Conservation (phyloP, 2,888 invertebrate genomes). For the Cordilura impudica region DNA sequence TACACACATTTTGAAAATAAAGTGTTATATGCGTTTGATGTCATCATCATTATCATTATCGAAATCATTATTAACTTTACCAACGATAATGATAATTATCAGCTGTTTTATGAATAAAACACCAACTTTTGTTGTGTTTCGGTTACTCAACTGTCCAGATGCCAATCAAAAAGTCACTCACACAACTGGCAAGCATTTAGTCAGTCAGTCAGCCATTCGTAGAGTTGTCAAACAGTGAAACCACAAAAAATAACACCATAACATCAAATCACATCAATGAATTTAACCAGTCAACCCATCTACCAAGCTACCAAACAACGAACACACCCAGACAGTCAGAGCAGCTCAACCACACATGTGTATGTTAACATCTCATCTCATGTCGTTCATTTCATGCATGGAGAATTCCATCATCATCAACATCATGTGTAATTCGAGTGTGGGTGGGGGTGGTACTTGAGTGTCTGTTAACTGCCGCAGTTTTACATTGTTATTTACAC, state of each 20-base stretch:
- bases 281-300: slow-evolving; percentile 23
- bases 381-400: slow-evolving; percentile 5
- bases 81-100: not conserved
- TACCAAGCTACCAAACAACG: not conserved
- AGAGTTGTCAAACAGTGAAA: not conserved
- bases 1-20: slow-evolving; percentile 13
- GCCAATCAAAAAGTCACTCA: not conserved
- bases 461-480: not conserved
- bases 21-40: slow-evolving; percentile 47
- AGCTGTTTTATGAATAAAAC: not conserved
- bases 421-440: not conserved
- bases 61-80: not conserved
- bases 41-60: slow-evolving; percentile 28
- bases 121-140: not conserved
- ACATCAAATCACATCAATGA: slow-evolving; percentile 38
- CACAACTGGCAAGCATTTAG: too few relatives aligned
- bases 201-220: not conserved
- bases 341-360: not conserved
- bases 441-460: slow-evolving; percentile 16
- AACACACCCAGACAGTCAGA: not conserved
- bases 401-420: not conserved
- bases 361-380: slow-evolving; percentile 4
- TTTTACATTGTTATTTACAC: not conserved
- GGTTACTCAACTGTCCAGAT: slow-evolving; percentile 20
- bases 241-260: slow-evolving; percentile 36